These are phyloP conservation scores for Crenuchus spilurus DNA, from an alignment of 2,797 vertebrate species.

Conservation along the genomic window DNA sequence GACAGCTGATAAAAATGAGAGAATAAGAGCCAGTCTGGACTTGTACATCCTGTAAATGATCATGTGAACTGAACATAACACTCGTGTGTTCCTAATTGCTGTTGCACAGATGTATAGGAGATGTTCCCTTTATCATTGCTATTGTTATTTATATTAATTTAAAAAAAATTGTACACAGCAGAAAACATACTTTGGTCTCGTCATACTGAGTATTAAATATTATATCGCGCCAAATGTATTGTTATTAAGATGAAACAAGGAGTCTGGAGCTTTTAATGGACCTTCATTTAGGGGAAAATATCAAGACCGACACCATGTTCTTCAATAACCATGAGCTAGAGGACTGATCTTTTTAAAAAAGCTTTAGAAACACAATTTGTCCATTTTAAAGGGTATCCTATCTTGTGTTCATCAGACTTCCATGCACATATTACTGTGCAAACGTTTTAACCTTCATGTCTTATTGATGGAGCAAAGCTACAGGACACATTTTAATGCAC, in stretches of 20 bases:
- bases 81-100: conserved; percentile 75
- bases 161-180: conserved; percentile 63
- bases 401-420: too few species aligned
- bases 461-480: too few species aligned
- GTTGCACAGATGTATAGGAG: conserved; percentile 86
- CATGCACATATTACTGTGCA: too few species aligned
- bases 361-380: too few species aligned
- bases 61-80: conserved; percentile 67
- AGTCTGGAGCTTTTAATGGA: too few species aligned
- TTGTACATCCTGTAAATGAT: conserved; percentile 84
- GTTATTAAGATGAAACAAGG: conserved; percentile 5
- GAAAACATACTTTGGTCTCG: conserved; percentile 41
- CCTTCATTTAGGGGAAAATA: too few species aligned
- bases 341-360: too few species aligned
- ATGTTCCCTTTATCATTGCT: conserved; percentile 71
- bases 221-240: conserved; percentile 30
- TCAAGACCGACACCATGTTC: too few species aligned
- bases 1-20: conserved; percentile 88
- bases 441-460: too few species aligned
- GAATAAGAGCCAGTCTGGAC: conserved; percentile 56
- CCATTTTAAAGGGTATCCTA: too few species aligned
- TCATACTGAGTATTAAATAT: conserved; percentile 47
- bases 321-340: too few species aligned
- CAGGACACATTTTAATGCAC: too few species aligned
- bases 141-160: conserved; percentile 84